These are phyloP conservation scores for Pelochelys cantorii DNA, from an alignment of 2,797 vertebrate species.

Conservation along the genomic window DNA sequence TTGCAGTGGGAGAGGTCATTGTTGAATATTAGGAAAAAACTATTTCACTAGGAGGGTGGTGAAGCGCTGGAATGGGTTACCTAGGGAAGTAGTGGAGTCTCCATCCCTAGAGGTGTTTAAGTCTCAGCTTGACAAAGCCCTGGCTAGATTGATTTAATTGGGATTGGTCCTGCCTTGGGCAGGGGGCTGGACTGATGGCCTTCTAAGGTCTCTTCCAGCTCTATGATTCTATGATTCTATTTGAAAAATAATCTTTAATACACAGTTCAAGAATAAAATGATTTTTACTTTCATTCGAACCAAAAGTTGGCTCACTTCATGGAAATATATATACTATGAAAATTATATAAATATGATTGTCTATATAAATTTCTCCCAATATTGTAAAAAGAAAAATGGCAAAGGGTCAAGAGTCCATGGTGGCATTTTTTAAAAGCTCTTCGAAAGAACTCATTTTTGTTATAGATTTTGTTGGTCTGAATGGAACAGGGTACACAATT, in stretches of 20 bases:
- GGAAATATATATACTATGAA: background rate
- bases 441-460: background rate
- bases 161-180: too few species aligned
- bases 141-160: too few species aligned
- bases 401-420: rapidly evolving
- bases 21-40: too few species aligned
- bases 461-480: background rate
- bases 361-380: background rate
- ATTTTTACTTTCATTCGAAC: background rate
- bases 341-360: background rate
- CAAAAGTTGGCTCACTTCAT: background rate
- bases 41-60: too few species aligned
- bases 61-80: too few species aligned
- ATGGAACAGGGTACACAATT: background rate
- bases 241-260: background rate
- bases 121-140: too few species aligned
- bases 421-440: background rate
- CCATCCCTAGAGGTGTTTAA: too few species aligned
- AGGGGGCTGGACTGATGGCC: too few species aligned
- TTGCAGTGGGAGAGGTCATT: too few species aligned
- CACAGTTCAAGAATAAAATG: background rate
- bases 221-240: background rate
- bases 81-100: too few species aligned
- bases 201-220: too few species aligned
- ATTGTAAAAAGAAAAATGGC: rapidly evolving